A percentile compares a stretch with the other conserved stretches of the same genome.
Evolutionary conservation across 2,113 vertebrate genomes (phyloP).

Genomic region (Xyliphius kryptos): DNA sequence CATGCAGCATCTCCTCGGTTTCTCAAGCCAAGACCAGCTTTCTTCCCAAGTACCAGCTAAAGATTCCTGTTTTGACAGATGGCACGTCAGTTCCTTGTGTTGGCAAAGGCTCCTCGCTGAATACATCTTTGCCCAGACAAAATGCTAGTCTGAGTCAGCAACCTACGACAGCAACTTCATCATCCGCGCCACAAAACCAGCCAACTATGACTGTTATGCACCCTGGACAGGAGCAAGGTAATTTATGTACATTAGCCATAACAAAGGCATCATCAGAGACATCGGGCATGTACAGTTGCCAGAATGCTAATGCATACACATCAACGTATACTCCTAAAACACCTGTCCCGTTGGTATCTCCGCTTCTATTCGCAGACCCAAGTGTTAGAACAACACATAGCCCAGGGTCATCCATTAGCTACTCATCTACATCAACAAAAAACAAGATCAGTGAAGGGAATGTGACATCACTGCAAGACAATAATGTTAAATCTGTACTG

Average conservation of each 20-base stretch:
- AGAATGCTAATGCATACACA: conserved; percentile 13
- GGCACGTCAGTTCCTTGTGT: conserved; percentile 27
- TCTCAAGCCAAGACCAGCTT: conserved; percentile 55
- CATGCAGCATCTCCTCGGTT: conserved; percentile 16
- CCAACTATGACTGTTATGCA: neutral
- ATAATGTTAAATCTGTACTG: neutral
- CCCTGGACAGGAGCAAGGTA: conserved; percentile 3
- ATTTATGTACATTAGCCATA: neutral
- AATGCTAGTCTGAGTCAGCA: too few species aligned
- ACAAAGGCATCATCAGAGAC: neutral
- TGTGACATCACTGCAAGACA: too few species aligned
- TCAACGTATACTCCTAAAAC: too few species aligned
- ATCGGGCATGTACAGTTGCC: neutral
- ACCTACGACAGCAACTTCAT: conserved; percentile 2
- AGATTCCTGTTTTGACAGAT: conserved; percentile 56
- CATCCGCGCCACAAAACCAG: conserved; percentile 5
- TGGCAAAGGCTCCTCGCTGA: conserved; percentile 1
- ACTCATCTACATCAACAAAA: too few species aligned
- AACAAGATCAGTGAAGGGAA: too few species aligned
- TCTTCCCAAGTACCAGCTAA: conserved; percentile 69
- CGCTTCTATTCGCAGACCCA: too few species aligned
- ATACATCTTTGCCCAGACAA: neutral
- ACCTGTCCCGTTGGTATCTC: too few species aligned
- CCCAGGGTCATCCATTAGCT: too few species aligned
- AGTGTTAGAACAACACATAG: too few species aligned